Base-by-base conservation (phyloP, 1,140 invertebrate genomes). In the Spodoptera litura region DNA sequence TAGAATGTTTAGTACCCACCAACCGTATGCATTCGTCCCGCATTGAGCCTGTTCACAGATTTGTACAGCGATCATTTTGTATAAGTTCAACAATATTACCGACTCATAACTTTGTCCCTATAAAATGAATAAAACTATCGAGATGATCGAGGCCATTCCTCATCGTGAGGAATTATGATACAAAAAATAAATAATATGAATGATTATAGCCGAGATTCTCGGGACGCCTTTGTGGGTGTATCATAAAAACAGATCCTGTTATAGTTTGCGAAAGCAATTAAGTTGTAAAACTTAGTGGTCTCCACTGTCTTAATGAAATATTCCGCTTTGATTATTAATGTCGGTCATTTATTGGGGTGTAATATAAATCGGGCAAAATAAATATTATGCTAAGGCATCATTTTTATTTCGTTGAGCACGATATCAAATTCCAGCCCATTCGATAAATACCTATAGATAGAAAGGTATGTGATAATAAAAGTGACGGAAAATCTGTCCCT, bases 201-300 rank as follows among this genome's bases (percentile, higher is more conserved):
- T 86, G 86, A 89, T 87, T 82, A 84, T 77, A 64, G 85, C 74
- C 79, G 83, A 83, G 86, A 90, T 91, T 88, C 87, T 87, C 83
- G 78, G 82, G 79, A 80, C 81, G 80, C 83, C 83, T 86, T 88
- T 83, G 81, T 85, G 85, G 85, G 79, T 76, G 80, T 61, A 83
- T 83, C 82, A 90, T 93, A 94, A 94, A 94, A 93, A 91, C 82
- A 86, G 87, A 89, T 84, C 82, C 87, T 86, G 88, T 91, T 93
- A 94, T 91, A 91, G 88, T 93, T 93, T 93, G 91, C 91, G 87
- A 93, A 87, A 87, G 88, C 87, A 89, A 94, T 94, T 92, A 94
- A 89, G 90, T 89, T 91, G 89, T 94, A 94, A 94, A 94, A 91
- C 85, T 91, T 87, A 90, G 88, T 89, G 87, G 85, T 85, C 83